Percentiles rank a stretch among this genome's conserved stretches.
Conservation (phyloP, 2,888 invertebrate species). For the Subacronicta megacephala region DNA sequence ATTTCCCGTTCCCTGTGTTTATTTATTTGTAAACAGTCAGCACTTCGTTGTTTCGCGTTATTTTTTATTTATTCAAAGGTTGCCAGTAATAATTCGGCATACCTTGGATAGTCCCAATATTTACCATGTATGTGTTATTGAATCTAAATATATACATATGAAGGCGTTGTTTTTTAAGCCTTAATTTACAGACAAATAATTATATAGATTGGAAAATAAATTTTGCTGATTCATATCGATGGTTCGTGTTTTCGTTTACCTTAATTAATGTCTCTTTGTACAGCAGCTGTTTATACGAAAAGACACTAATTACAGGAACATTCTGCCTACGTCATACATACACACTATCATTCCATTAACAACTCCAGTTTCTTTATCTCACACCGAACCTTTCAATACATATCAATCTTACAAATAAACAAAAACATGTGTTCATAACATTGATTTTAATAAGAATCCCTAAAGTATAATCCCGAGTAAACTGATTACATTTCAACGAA, state of each 20-base stretch:
- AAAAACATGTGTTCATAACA: slow-evolving; percentile 1
- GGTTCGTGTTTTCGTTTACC: no score
- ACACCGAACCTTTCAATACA: no score
- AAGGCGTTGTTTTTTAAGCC: no score
- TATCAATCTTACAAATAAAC: not conserved
- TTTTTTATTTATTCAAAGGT: slow-evolving; percentile 31
- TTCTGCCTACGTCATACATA: no score
- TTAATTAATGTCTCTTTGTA: no score
- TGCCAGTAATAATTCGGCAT: slow-evolving; percentile 2
- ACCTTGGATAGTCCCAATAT: slow-evolving; percentile 13
- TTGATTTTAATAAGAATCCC: slow-evolving; percentile 18
- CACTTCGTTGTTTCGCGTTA: slow-evolving; percentile 42
- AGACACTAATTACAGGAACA: no score
- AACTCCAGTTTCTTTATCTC: no score
- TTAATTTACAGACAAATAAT: no score
- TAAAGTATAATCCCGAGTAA: slow-evolving; percentile 17
- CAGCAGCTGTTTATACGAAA: no score
- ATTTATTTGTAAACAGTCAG: slow-evolving; percentile 54
- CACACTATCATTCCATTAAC: no score
- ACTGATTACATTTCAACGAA: slow-evolving; percentile 46
- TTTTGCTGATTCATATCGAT: no score
- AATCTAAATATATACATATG: slow-evolving; percentile 3
- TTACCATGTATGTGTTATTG: slow-evolving; percentile 22
- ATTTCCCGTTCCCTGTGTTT: slow-evolving; percentile 46
- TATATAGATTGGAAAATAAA: no score